Base-by-base conservation (phyloP, 2,888 invertebrate genomes). In the Trypoxylon attenuatum region DNA sequence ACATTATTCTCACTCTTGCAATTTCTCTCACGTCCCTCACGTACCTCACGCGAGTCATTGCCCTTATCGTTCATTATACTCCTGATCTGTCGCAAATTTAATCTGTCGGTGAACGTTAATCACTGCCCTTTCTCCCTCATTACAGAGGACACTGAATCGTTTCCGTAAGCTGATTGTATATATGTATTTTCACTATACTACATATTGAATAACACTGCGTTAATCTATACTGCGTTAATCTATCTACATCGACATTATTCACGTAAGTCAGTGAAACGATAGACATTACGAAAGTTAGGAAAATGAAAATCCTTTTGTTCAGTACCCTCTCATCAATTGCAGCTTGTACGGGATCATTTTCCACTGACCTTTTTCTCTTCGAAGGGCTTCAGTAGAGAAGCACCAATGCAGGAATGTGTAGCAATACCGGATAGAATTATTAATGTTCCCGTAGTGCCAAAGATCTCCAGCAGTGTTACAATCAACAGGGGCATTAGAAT, bases 401-500 rank as follows among this genome's bases (percentile, higher is more conserved):
- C 88, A 0, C 88, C 88, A 13, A 88, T 79, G 1, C 89, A 76
- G 0, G 89, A 87, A 62, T 90, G 86, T 38, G 88, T 80, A 1
- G 89, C 85, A 18, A 90, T 83, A 0, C 84, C 89, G 15, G 88
- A 87, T 43, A 90, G 80, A 29, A 89, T 85, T 51, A 90, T 72
- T 45, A 89, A 86, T 1, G 90, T 88, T 5, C 88, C 88, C 29
- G 81, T 82, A 1, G 83, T 85, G 1, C 87, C 88, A 47, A 88
- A 87, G 23, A 70, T 53, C 1, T 83, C 73, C 43, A 89, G 69
- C 27, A 89, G 78, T 43, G 77, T 73, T 61, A 87, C 87, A 70
- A 89, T 87, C 22, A 89, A 63, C 52, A 88, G 84, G 0, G 89
- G 89, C 87, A 89, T 88, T 27, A 89, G 69, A 27, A 89, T 88